Percentiles rank a stretch among this genome's conserved stretches.
These are phyloP conservation scores for Acomys russatus DNA, from an alignment of 2,797 vertebrate species.

Conservation along the genomic window DNA sequence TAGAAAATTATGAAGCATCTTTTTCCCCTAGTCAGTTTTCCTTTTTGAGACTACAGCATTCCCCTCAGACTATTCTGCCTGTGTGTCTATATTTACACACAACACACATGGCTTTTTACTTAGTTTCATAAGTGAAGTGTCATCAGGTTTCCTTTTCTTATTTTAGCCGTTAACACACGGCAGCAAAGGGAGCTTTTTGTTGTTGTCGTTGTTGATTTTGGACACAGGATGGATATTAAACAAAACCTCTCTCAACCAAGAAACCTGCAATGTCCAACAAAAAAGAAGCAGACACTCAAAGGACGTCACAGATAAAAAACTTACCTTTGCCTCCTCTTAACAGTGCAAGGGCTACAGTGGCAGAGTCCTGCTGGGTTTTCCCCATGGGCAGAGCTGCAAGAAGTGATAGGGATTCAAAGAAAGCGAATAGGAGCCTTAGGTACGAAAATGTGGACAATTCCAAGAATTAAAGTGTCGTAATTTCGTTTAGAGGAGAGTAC, in stretches of 20 bases:
- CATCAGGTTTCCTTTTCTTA: conserved; percentile 57
- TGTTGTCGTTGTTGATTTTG: background rate
- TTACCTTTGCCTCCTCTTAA: conserved; percentile 79
- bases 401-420: conserved; percentile 74
- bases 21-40: conserved; percentile 73
- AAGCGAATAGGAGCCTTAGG: conserved; percentile 78
- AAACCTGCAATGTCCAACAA: conserved; percentile 58
- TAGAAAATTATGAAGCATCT: conserved; percentile 69
- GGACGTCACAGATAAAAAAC: conserved; percentile 65
- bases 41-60: conserved; percentile 45
- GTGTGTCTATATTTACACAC: conserved; percentile 81
- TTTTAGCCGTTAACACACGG: conserved; percentile 60
- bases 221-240: conserved; percentile 14
- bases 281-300: conserved; percentile 71
- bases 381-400: conserved; percentile 60
- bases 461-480: conserved; percentile 82
- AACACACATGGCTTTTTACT: conserved; percentile 74
- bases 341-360: conserved; percentile 74
- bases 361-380: conserved; percentile 70
- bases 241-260: conserved; percentile 60
- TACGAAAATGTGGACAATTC: conserved; percentile 66
- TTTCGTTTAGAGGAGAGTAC: conserved; percentile 78
- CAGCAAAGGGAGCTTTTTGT: conserved; percentile 43
- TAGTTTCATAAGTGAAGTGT: conserved; percentile 52
- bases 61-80: conserved; percentile 72